Base-by-base conservation (phyloP, 2,888 invertebrate species). In the Xestoiulus laeticollis region DNA sequence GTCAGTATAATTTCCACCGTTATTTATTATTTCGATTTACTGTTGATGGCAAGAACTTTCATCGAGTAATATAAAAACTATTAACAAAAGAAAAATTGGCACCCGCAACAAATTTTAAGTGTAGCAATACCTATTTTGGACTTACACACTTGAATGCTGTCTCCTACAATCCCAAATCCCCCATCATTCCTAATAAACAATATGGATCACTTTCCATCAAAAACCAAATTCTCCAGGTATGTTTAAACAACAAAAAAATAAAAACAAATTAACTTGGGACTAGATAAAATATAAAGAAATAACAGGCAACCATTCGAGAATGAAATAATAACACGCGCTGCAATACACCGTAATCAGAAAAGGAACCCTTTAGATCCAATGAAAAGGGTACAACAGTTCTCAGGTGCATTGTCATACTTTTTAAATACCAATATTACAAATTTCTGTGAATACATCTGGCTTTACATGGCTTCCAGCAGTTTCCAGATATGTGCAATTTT, bases 191-290 rank as follows among this genome's bases (percentile, higher is more conserved):
- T 78, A 78, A 78, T 30, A 78, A 78, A 78, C 78, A 78, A 78
- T 78, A 78, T 30, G 78, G 78, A 30, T 78, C 78, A 30, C 78
- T 26, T 30, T 78, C 78, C 78, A 78, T 78, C 78, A 78, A 30
- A 78, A 78, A 78, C 78, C 78, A 78, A 78, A 78, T 78, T 78
- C 78, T 78, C 78, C 78, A 78, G 78, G 78, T 78, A 30, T 78
- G 78, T 78, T 78, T 78, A 78, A 78, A 78, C 78, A 78, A 78
- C 78, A 78, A 78, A 78, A 78, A 78, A 78, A 68, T 68, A 68
- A 68, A 68, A 68, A 68, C 68, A 68, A 68, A 68, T 26, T 78
- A 78, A 78, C 30, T 30, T 14, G 30, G 78, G 78, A 78, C 78
- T 78, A 78, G 78, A 78, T 78, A 78, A 78, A 78, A 78, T 78